Percentiles rank a stretch among this genome's conserved stretches.
Conservation (phyloP, 2,113 vertebrate genomes). For the Cyprinodon brontotheroides region DNA sequence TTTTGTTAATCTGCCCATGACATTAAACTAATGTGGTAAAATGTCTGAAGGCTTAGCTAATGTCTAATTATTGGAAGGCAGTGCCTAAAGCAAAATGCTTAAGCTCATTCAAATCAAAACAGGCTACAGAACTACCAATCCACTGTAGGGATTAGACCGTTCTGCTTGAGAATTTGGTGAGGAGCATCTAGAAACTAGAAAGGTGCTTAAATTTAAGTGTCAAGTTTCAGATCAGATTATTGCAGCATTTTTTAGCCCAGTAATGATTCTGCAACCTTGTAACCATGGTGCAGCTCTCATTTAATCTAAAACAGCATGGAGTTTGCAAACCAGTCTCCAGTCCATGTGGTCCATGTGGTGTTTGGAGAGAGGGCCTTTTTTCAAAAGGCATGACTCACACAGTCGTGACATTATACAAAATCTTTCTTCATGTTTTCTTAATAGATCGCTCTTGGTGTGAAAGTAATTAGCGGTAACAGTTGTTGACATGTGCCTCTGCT, state of each 20-base stretch:
- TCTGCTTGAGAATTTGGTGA: not conserved
- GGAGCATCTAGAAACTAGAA: not conserved
- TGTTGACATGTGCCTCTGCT: conserved; percentile 75
- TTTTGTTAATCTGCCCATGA: not conserved
- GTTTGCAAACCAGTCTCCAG: conserved; percentile 39
- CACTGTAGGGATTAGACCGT: not conserved
- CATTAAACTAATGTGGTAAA: not conserved
- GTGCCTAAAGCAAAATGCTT: not conserved
- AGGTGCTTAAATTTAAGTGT: not conserved
- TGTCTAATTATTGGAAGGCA: not conserved
- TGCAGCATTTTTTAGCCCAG: not conserved
- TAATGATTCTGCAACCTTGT: conserved; percentile 9
- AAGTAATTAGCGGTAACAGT: conserved; percentile 80
- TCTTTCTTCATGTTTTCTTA: conserved; percentile 74
- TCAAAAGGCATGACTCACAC: conserved; percentile 56
- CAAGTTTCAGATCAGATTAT: not conserved
- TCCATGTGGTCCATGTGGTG: conserved; percentile 31
- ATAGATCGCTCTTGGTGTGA: conserved; percentile 76
- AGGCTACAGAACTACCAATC: not conserved
- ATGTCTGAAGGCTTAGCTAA: not conserved
- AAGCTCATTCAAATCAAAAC: not conserved
- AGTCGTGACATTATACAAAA: conserved; percentile 47
- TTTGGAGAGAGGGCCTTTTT: conserved; percentile 38
- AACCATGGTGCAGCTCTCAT: conserved; percentile 7
- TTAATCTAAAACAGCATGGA: conserved; percentile 33